phyloP scores from a whole-genome alignment of 2,888 invertebrate species.

The Leptinotarsa rubiginosa region DNA sequence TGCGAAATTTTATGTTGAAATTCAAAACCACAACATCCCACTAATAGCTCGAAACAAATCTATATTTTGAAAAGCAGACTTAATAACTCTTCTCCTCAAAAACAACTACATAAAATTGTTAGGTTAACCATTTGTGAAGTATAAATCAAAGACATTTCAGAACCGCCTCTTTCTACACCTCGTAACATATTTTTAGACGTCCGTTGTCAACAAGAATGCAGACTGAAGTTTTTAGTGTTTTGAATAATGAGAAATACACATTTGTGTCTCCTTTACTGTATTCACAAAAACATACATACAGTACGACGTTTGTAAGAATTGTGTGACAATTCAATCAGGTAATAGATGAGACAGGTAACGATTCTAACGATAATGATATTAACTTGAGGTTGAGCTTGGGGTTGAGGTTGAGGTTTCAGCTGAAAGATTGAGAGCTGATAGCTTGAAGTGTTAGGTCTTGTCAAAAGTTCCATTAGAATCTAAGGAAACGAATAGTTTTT shows the following conservation, averaged over 20 bases:
- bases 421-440: no score
- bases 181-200: conserved; percentile 32
- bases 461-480: no score
- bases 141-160: conserved; percentile 33
- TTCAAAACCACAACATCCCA: not conserved
- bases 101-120: conserved; percentile 12
- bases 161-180: conserved; percentile 31
- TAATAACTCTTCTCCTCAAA: conserved; percentile 10
- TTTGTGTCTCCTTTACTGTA: not conserved
- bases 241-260: not conserved
- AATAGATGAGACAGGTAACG: no score
- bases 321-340: no score
- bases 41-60: not conserved
- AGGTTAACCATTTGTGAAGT: conserved; percentile 33
- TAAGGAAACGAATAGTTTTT: no score
- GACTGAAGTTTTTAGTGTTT: not conserved
- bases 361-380: no score
- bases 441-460: no score
- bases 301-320: no score
- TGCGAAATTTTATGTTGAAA: not conserved
- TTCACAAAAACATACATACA: not conserved
- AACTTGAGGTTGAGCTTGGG: no score
- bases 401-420: no score
- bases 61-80: conserved; percentile 6
- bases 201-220: conserved; percentile 24